These are phyloP conservation scores for Octodonta nipae DNA, from an alignment of 2,888 invertebrate species.

Conservation along the genomic window DNA sequence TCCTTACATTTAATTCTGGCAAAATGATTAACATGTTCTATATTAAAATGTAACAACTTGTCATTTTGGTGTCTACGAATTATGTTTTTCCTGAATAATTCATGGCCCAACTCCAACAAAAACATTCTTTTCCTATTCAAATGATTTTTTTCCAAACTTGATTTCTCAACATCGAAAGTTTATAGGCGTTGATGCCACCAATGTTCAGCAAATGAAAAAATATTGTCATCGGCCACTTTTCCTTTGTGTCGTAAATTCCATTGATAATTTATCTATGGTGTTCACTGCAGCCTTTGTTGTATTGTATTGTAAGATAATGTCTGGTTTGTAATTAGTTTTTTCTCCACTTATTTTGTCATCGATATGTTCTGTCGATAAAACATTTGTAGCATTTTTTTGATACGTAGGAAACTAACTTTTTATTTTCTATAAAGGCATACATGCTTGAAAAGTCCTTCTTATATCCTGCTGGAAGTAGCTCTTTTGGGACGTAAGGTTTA, in stretches of 20 bases:
- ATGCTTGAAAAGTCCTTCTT: conserved; percentile 9
- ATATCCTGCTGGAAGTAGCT: conserved; percentile 8
- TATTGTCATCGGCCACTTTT: conserved; percentile 17
- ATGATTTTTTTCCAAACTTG: no score
- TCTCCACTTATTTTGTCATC: conserved; percentile 7
- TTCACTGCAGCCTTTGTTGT: conserved; percentile 12
- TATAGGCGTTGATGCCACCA: no score
- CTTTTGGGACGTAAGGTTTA: conserved; percentile 8
- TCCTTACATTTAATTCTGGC: no score
- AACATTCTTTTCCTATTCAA: no score
- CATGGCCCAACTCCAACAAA: no score
- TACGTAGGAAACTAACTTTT: conserved; percentile 12
- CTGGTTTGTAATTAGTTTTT: conserved; percentile 12
- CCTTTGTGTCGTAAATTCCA: conserved; percentile 10
- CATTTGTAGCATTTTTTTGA: conserved; percentile 5
- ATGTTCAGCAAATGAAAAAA: no score
- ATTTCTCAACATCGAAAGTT: no score
- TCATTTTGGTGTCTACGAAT: no score
- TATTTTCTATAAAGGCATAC: conserved; percentile 12
- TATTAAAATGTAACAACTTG: no score
- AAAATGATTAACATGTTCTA: no score
- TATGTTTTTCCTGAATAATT: no score
- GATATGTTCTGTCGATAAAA: conserved; percentile 7
- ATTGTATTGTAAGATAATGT: conserved; percentile 16
- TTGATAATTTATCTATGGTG: conserved; percentile 7